Percentiles rank a stretch among this genome's conserved stretches.
Evolutionary conservation across 1,140 invertebrate genomes (phyloP).

Genomic region (Drosophila ironensis): DNA sequence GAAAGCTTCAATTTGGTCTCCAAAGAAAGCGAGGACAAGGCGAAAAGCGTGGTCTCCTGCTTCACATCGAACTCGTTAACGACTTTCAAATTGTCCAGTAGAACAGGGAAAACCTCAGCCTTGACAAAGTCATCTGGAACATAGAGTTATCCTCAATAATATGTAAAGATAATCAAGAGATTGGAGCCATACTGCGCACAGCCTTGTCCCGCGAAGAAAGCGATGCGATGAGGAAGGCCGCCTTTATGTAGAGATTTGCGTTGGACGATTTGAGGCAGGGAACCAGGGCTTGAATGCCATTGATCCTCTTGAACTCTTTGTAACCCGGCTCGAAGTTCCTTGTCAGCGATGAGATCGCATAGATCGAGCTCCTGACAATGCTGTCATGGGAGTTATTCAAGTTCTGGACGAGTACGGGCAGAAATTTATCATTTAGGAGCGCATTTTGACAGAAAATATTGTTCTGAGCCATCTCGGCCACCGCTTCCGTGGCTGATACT

Average conservation of each 20-base stretch:
- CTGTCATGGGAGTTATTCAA: constrained; percentile 39
- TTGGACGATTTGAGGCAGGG: constrained; percentile 34
- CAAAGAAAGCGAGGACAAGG: constrained; percentile 41
- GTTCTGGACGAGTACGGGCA: constrained; percentile 37
- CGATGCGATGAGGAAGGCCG: constrained; percentile 57
- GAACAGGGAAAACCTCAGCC: constrained; percentile 18
- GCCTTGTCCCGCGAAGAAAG: constrained; percentile 29
- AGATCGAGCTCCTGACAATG: constrained; percentile 47
- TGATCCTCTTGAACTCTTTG: constrained; percentile 35
- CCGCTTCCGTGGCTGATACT: constrained; percentile 34
- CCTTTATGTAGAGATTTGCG: constrained; percentile 48
- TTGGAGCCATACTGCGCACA: constrained; percentile 25
- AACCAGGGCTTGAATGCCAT: constrained; percentile 34
- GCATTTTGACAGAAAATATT: constrained; percentile 58
- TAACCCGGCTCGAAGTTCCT: constrained; percentile 53
- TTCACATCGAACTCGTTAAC: constrained; percentile 49
- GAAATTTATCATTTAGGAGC: constrained; percentile 34
- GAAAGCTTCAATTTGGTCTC: constrained; percentile 36
- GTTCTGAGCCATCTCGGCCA: constrained; percentile 61
- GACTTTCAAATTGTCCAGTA: constrained; percentile 31
- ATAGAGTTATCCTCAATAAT: neutral
- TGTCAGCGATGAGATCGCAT: constrained; percentile 56
- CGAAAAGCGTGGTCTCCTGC: constrained; percentile 48
- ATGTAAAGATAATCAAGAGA: neutral
- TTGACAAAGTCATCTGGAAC: constrained; percentile 48